Evolutionary conservation across 2,113 vertebrate species (phyloP).

Genomic region (Colistium nudipinnis): DNA sequence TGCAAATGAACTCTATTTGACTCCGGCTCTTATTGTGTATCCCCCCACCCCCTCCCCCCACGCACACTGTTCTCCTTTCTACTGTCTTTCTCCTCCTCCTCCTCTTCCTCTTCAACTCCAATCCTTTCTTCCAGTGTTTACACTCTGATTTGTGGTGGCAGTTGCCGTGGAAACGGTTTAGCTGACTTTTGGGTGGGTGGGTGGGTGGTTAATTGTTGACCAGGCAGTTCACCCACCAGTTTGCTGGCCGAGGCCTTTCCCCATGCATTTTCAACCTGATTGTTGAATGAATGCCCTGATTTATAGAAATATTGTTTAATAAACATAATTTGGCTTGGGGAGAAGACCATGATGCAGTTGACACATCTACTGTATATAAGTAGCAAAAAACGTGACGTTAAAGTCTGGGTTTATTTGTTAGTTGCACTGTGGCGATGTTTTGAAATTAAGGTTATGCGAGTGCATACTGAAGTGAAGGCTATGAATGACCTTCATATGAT

Average conservation of each 20-base stretch:
- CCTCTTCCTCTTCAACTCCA: conserved; percentile 12
- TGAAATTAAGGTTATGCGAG: not conserved
- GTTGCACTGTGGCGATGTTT: not conserved
- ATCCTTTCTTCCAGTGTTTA: conserved; percentile 39
- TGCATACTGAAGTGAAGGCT: not conserved
- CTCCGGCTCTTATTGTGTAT: conserved; percentile 35
- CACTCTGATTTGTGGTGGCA: conserved; percentile 18
- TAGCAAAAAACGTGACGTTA: not conserved
- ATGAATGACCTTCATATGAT: not conserved
- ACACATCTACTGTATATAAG: not conserved
- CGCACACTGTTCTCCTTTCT: not conserved
- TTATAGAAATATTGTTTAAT: too few species aligned
- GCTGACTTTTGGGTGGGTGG: conserved; percentile 5
- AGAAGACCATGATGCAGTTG: too few species aligned
- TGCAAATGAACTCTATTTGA: conserved; percentile 42
- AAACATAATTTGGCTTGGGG: too few species aligned
- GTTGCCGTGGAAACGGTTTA: conserved; percentile 57
- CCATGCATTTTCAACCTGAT: too few species aligned
- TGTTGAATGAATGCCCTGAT: too few species aligned
- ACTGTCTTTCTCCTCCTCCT: not conserved
- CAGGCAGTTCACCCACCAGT: conserved; percentile 9
- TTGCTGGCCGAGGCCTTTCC: not conserved
- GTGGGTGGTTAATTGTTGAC: conserved; percentile 51
- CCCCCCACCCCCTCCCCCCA: conserved; percentile 9
- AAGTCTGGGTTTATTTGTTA: not conserved